Evolutionary conservation across 2,797 vertebrate genomes (phyloP).

Genomic region (Pipistrellus nathusii): DNA sequence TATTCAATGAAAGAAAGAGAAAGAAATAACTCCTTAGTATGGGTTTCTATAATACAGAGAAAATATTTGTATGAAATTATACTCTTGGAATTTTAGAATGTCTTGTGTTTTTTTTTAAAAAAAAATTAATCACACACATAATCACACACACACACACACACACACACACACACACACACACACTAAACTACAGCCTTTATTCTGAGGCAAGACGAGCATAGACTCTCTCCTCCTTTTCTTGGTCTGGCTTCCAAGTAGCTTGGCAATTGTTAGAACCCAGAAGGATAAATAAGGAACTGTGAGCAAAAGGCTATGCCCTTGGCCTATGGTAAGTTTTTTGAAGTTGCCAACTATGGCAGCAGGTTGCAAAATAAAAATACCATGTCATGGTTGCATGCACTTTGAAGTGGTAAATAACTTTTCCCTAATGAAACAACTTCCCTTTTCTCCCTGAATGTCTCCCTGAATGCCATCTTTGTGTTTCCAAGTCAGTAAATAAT

Average conservation of each 20-base stretch:
- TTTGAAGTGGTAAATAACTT: slow-evolving; percentile 49
- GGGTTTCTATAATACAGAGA: slow-evolving; percentile 63
- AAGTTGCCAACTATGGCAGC: not conserved
- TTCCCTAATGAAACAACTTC: not conserved
- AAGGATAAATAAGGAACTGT: slow-evolving; percentile 23
- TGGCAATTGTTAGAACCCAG: not conserved
- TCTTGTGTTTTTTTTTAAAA: slow-evolving; percentile 1
- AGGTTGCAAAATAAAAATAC: slow-evolving; percentile 11
- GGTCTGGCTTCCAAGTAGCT: not conserved
- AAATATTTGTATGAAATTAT: slow-evolving; percentile 70
- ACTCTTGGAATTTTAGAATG: slow-evolving; percentile 46
- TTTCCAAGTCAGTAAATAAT: slow-evolving; percentile 18
- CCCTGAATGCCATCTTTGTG: not conserved
- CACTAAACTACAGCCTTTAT: not conserved
- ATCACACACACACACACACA: not conserved
- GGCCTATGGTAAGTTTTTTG: not conserved
- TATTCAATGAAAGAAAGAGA: slow-evolving; percentile 78
- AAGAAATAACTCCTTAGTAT: slow-evolving; percentile 72
- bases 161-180: not conserved
- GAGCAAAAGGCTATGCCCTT: slow-evolving; percentile 10
- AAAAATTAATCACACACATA: not conserved
- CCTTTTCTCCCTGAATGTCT: not conserved
- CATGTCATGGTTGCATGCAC: not conserved
- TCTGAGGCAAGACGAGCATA: not conserved
- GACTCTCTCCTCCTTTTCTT: not conserved